Evolutionary conservation across 2,888 invertebrate genomes (phyloP).

Genomic region (Lacanobia wlatinum): DNA sequence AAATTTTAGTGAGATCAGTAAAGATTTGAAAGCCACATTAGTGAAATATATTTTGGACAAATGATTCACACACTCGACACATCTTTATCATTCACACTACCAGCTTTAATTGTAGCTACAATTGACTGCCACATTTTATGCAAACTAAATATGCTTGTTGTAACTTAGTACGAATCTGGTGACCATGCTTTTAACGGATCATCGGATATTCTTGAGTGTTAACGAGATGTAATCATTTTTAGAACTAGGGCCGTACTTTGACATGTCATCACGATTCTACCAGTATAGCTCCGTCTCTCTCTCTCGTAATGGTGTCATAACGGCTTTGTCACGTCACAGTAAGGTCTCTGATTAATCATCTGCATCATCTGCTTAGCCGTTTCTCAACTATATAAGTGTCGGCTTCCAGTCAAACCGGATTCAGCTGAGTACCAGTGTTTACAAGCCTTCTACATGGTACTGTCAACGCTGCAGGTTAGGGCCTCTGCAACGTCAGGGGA

Average conservation of each 20-base stretch:
- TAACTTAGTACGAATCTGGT: neutral
- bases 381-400: too few species aligned
- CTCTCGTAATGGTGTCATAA: too few species aligned
- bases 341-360: too few species aligned
- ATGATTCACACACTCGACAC: neutral
- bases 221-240: neutral
- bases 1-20: neutral
- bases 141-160: neutral
- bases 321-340: too few species aligned
- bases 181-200: neutral
- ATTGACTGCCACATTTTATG: neutral
- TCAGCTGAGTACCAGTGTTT: too few species aligned
- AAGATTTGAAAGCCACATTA: neutral
- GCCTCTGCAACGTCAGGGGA: too few species aligned
- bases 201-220: neutral
- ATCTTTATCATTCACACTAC: neutral
- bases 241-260: neutral
- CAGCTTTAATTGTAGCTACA: neutral
- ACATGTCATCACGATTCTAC: too few species aligned
- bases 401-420: too few species aligned
- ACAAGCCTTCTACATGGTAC: too few species aligned
- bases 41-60: neutral
- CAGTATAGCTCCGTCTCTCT: too few species aligned
- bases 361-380: too few species aligned
- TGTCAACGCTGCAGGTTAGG: too few species aligned